Evolutionary conservation across 53 echinoderm and acorn worm genomes (phyloP), one percentile per base, ranked within the genome.

Genomic region (Pentamera pediparva): DNA sequence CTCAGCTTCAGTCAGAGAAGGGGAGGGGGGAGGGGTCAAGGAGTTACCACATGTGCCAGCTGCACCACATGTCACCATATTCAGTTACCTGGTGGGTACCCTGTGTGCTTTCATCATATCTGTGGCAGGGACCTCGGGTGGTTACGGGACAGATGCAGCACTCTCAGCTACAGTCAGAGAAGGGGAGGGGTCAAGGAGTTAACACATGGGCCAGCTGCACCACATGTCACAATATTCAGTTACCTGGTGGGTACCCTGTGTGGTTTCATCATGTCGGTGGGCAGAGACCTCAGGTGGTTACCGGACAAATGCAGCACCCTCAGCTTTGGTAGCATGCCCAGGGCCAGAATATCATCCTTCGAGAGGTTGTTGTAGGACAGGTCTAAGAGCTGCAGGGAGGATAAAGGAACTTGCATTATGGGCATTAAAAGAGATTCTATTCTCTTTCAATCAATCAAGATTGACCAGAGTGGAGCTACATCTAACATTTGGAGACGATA

Each of bases 331-430:
- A 96, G 82, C 0, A 85, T 59, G 18, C 96, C 96, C 55, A 96
- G 77, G 31, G 61, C 73, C 35, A 81, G 59, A 22, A 96, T 72
- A 25, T 96, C 96, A 55, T 88, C 91, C 65, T 85, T 85, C 59
- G 96, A 96, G 17, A 96, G 77, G 77, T 96, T 96, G 84, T 96
- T 96, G 59, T 91, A 88, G 10, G 96, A 96, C 29, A 96, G 60
- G 76, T 96, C 96, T 37, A 96, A 87, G 4, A 88, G 85, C 96
- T 96, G 52, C 47, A 56, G 38, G 32, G 20, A 20, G 55, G 25
- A 24, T 3, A 67, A 15, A 6, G 27, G 39, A 62, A 62, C 6
- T 3, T 35, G n/a, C 4, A 62, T 41, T 15, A n/a, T 45, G 47
- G n/a, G 12, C 12, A n/a, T 12, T 45, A 12, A 45, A 45, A 45